Evolutionary conservation across 2,113 vertebrate species (phyloP).

Genomic region (Ailurus styani): DNA sequence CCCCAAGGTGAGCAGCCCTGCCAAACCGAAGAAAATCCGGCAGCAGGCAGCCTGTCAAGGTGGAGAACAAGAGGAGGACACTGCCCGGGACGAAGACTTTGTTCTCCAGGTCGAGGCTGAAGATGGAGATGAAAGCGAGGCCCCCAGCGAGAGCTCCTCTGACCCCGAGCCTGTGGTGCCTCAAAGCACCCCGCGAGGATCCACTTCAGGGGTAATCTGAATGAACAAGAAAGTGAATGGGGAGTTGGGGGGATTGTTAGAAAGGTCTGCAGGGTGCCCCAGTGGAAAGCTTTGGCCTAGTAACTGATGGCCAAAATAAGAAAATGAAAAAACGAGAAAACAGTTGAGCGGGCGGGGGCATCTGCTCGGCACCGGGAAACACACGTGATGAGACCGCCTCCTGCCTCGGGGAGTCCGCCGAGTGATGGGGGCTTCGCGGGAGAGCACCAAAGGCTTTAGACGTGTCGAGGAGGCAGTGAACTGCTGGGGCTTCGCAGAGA

Average conservation of each 20-base stretch:
- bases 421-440: background rate
- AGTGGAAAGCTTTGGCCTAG: background rate
- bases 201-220: constrained; percentile 66
- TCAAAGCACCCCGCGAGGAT: constrained; percentile 61
- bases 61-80: constrained; percentile 68
- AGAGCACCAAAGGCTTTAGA: background rate
- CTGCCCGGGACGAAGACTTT: constrained; percentile 85
- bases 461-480: background rate
- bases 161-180: constrained; percentile 71
- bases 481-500: background rate
- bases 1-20: background rate
- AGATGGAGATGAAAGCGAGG: constrained; percentile 81
- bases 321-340: background rate
- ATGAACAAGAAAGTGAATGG: background rate
- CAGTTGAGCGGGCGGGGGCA: background rate
- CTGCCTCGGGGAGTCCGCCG: background rate
- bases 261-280: background rate
- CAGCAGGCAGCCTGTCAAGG: constrained; percentile 63
- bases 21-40: constrained; percentile 62
- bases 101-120: constrained; percentile 80
- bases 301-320: background rate
- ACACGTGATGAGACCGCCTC: background rate
- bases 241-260: background rate
- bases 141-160: constrained; percentile 63
- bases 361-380: background rate